Evolutionary conservation across 1,140 invertebrate genomes (phyloP), one percentile per base, ranked within the genome.

Genomic region (Paracyclopina nana): DNA sequence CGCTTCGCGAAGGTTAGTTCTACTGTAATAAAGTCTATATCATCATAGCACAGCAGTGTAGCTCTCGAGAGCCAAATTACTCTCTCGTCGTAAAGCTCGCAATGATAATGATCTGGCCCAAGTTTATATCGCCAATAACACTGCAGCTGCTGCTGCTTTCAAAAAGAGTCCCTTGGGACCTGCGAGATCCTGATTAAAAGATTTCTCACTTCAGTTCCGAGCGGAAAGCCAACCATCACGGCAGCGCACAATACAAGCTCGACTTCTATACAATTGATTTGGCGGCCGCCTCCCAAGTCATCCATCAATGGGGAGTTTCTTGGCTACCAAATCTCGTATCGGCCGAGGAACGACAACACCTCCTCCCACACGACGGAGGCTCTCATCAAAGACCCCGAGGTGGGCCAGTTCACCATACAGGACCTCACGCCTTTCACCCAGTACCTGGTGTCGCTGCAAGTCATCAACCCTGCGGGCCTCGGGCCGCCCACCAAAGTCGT

Each of bases 381-480:
- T 60, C 58, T 57, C 55, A 24, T 46, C 49, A 51, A 53, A 48
- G 40, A 51, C 24, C 38, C 49, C 8, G 25, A 18, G 48, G 68
- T 70, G 54, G 70, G 80, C 78, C 74, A 71, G 60, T 76, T 78
- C 62, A 76, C 71, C 44, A 77, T 82, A 55, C 67, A 72, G 53
- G 72, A 75, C 58, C 64, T 82, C 56, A 70, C 77, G 57, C 76
- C 76, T 0, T 80, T 76, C 64, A 80, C 78, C 0, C 76, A 80
- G 57, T 81, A 81, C 62, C 66, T 77, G 55, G 74, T 81, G 25
- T 77, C 77, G 8, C 65, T 82, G 38, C 75, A 78, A 66, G 77
- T 81, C 22, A 79, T 79, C 62, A 82, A 82, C 61, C 78, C 77
- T 5, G 77, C 75, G 60, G 79, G 79, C 12, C 65, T 67, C 28